These are phyloP conservation scores for Protodeltote pygarga DNA, from an alignment of 2,888 invertebrate species.

Conservation along the genomic window DNA sequence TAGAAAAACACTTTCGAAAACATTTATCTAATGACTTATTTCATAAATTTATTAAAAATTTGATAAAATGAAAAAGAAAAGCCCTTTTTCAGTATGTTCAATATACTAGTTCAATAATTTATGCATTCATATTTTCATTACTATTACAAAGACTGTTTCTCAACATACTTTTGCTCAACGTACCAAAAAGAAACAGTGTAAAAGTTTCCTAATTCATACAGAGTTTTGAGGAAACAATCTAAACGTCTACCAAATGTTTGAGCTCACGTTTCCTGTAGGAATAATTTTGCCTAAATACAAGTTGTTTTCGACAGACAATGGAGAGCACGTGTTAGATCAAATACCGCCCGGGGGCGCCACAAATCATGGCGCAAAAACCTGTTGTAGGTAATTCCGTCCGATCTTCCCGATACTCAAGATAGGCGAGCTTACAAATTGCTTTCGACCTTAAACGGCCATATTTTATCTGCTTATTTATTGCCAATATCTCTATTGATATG, in stretches of 20 bases:
- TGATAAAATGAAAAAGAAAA: too few relatives aligned
- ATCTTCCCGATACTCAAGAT: slow-evolving; percentile 78
- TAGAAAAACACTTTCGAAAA: too few relatives aligned
- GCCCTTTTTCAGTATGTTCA: too few relatives aligned
- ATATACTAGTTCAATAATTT: too few relatives aligned
- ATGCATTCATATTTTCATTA: too few relatives aligned
- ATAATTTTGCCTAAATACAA: slow-evolving; percentile 78
- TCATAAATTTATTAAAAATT: too few relatives aligned
- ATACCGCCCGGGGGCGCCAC: slow-evolving; percentile 79
- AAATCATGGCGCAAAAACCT: slow-evolving; percentile 84
- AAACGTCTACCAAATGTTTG: slow-evolving; percentile 21
- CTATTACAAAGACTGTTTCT: too few relatives aligned
- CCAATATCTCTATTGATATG: slow-evolving; percentile 64
- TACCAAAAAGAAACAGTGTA: too few relatives aligned
- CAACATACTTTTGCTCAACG: too few relatives aligned
- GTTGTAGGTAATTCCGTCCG: slow-evolving; percentile 80
- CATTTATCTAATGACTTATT: too few relatives aligned
- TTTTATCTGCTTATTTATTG: slow-evolving; percentile 81
- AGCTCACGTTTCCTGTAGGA: slow-evolving; percentile 58
- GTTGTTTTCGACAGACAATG: slow-evolving; percentile 73
- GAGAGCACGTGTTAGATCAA: slow-evolving; percentile 78
- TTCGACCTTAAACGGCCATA: slow-evolving; percentile 79
- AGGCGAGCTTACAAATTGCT: slow-evolving; percentile 81
- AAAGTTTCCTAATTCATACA: slow-evolving; percentile 6
- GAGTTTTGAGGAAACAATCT: slow-evolving; percentile 22